These are phyloP conservation scores for Hoplodrina blanda DNA, from an alignment of 2,888 invertebrate species.

Conservation along the genomic window DNA sequence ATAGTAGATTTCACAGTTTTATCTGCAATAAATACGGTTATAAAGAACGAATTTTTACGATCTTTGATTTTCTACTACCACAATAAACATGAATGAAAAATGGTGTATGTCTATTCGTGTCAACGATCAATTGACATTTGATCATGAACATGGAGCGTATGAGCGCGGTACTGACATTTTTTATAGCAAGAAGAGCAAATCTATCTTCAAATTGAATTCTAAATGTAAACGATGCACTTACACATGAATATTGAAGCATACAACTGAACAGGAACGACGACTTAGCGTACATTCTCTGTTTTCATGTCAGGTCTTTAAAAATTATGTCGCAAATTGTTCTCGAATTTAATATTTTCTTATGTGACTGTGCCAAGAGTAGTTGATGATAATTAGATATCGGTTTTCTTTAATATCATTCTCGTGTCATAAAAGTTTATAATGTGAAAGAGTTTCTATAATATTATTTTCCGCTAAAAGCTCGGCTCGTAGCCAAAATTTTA, in stretches of 20 bases:
- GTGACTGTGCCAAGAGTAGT: background rate
- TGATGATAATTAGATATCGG: background rate
- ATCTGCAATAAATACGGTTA: constrained; percentile 17
- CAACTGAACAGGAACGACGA: background rate
- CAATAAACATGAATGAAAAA: constrained; percentile 46
- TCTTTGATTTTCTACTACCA: constrained; percentile 27
- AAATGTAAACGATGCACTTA: background rate
- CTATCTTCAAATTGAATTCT: constrained; percentile 1
- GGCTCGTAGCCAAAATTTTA: background rate
- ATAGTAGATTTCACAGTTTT: constrained; percentile 27
- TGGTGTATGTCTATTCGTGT: constrained; percentile 35
- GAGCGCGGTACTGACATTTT: constrained; percentile 5
- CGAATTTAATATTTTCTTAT: background rate
- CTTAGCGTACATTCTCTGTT: background rate
- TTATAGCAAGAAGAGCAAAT: constrained; percentile 10
- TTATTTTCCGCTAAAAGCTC: background rate
- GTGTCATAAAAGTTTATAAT: constrained; percentile 3
- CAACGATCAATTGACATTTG: constrained; percentile 26
- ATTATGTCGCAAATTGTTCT: background rate
- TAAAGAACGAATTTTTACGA: constrained; percentile 43
- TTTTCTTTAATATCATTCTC: too few relatives aligned
- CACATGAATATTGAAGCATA: background rate
- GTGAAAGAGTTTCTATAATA: constrained; percentile 3
- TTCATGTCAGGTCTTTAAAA: background rate
- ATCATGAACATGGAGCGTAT: constrained; percentile 27